These are phyloP conservation scores for Rotaria socialis DNA, from an alignment of 2,888 invertebrate genomes.

Conservation along the genomic window DNA sequence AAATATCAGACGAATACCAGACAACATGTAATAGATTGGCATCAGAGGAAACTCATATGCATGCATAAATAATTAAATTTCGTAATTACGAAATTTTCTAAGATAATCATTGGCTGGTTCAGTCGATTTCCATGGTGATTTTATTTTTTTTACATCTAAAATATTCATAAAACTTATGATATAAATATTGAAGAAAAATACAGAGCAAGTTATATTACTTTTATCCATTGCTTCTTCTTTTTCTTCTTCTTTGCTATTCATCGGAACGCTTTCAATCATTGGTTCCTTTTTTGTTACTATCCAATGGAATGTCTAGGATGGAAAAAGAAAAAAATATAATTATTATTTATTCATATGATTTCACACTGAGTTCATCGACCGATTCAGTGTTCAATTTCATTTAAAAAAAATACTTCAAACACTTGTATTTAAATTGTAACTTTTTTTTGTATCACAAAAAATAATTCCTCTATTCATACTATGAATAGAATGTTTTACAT, in stretches of 20 bases:
- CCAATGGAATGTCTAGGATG: slow-evolving; percentile 24
- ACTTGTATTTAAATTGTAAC: background rate
- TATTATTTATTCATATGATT: background rate
- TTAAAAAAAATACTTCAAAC: background rate
- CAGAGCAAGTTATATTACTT: background rate
- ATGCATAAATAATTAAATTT: background rate
- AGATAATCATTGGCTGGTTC: background rate
- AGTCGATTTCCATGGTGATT: background rate
- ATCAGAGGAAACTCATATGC: background rate
- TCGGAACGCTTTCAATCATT: slow-evolving; percentile 7
- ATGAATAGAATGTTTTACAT: background rate
- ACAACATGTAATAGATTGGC: background rate
- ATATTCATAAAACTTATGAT: too few species aligned
- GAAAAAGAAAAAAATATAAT: background rate
- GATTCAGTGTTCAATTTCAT: background rate
- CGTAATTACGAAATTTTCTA: slow-evolving; percentile 14
- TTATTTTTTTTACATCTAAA: background rate
- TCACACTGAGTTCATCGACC: background rate
- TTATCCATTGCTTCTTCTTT: background rate
- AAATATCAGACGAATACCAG: background rate
- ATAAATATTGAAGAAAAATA: too few species aligned
- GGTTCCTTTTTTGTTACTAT: slow-evolving; percentile 33
- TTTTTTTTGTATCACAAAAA: background rate
- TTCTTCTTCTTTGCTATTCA: background rate
- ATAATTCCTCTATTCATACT: background rate